Evolutionary conservation across 2,113 vertebrate genomes (phyloP).

Genomic region (Microtus oregoni): DNA sequence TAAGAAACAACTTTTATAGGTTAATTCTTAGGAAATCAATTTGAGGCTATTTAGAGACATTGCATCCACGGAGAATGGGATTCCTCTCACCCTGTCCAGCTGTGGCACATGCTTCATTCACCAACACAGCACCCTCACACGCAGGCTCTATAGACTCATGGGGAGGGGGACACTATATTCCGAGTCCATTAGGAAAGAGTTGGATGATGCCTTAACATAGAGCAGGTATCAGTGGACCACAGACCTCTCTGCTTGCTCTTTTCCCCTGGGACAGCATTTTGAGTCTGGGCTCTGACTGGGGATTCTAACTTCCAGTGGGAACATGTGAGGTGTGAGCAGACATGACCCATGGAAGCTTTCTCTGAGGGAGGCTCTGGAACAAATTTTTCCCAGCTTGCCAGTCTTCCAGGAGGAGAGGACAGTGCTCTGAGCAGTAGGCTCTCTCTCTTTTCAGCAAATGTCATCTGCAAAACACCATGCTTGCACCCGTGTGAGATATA

Average conservation of each 20-base stretch:
- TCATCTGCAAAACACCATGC: neutral
- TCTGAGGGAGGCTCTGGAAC: neutral
- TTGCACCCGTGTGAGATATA: neutral
- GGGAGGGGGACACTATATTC: neutral
- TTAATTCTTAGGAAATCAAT: conserved; percentile 79
- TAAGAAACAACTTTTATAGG: conserved; percentile 82
- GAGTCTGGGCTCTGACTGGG: neutral
- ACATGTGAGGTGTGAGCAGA: too few species aligned
- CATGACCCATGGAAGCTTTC: neutral
- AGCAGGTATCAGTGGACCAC: neutral
- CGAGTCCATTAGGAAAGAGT: neutral
- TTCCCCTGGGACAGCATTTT: neutral
- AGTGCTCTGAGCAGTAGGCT: neutral
- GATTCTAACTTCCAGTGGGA: neutral
- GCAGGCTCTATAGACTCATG: neutral
- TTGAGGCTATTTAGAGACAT: conserved; percentile 73
- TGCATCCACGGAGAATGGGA: neutral
- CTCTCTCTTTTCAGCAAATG: neutral
- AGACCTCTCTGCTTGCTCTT: neutral
- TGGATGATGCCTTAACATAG: neutral
- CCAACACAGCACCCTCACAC: conserved; percentile 12
- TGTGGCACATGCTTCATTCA: conserved; percentile 57
- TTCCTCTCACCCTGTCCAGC: conserved; percentile 23
- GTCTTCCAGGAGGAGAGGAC: neutral
- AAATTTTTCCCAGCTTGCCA: neutral